Conservation (phyloP, 1,140 invertebrate genomes). For the Drosophila lacertosa region DNA sequence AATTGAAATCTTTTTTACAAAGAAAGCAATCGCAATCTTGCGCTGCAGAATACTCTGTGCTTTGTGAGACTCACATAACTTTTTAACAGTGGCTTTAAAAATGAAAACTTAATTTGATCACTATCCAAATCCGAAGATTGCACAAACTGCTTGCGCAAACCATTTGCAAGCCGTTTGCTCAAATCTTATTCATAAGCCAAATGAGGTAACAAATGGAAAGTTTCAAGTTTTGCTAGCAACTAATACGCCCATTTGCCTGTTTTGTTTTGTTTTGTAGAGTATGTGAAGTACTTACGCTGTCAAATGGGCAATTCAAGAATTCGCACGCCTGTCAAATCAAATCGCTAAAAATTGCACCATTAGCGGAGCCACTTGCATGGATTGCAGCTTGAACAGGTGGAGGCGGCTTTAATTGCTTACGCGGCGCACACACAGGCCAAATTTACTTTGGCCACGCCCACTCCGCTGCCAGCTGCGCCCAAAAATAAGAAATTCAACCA, state of each 20-base stretch:
- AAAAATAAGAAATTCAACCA: conserved; percentile 21
- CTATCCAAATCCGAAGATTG: no score
- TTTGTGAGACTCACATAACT: background rate
- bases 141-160: no score
- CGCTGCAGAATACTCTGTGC: background rate
- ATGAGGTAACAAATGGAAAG: no score
- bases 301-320: background rate
- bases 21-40: background rate
- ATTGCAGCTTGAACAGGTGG: background rate
- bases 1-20: conserved; percentile 24
- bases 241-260: background rate
- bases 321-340: conserved; percentile 11
- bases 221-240: background rate
- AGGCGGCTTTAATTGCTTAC: conserved; percentile 14
- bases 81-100: background rate
- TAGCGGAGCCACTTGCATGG: background rate
- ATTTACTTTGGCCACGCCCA: conserved; percentile 20
- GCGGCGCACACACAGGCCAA: conserved; percentile 41
- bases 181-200: no score
- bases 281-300: conserved; percentile 1
- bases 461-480: conserved; percentile 39
- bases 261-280: background rate
- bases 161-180: no score
- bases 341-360: conserved; percentile 14
- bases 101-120: no score